Conservation (phyloP, 2,797 vertebrate genomes). For the Myoxocephalus aenaeus region DNA sequence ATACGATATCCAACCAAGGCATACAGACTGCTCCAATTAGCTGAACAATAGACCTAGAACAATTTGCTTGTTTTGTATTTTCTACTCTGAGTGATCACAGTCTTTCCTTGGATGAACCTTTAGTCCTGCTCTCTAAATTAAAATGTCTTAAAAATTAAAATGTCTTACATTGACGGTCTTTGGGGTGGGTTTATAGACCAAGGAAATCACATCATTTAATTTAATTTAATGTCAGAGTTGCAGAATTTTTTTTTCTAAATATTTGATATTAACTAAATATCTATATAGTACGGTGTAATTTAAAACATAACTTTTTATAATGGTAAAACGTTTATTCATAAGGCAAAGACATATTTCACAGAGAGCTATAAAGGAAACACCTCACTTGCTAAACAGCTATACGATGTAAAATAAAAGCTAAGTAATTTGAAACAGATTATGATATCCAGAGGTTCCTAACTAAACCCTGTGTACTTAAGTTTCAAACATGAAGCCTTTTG, state of each 20-base stretch:
- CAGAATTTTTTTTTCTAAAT: neutral
- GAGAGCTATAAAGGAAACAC: neutral
- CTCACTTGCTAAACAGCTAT: neutral
- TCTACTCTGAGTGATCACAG: neutral
- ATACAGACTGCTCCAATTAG: no score
- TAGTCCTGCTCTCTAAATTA: neutral
- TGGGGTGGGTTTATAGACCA: neutral
- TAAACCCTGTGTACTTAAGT: neutral
- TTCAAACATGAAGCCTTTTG: slow-evolving; percentile 13
- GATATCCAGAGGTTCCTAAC: neutral
- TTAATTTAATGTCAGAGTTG: neutral
- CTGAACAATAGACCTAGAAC: neutral
- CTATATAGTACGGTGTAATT: neutral
- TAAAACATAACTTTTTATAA: neutral
- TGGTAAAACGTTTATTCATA: neutral
- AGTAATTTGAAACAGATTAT: neutral
- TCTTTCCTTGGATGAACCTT: neutral
- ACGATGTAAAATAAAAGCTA: neutral
- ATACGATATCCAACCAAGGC: neutral
- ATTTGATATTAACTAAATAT: neutral
- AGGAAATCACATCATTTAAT: neutral
- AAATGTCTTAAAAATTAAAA: no score
- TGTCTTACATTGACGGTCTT: neutral
- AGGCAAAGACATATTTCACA: neutral
- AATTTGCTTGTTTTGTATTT: neutral